phyloP scores from a whole-genome alignment of 92 coral and sea anemone species.

The Umimayanthus kanabou region DNA sequence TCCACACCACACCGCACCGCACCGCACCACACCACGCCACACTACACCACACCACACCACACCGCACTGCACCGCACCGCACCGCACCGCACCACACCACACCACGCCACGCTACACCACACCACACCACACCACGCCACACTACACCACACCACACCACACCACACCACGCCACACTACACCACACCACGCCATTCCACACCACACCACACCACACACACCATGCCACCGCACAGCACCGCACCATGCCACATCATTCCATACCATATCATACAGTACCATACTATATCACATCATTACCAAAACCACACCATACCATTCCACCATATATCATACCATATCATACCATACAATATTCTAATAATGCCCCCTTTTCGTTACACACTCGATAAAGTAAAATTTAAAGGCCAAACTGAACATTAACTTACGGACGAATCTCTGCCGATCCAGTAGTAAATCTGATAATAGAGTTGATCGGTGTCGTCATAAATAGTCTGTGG shows the following conservation, averaged over 20 bases:
- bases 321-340: no score
- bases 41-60: no score
- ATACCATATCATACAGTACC: not conserved
- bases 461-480: slow-evolving; percentile 92
- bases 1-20: no score
- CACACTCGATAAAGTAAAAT: no score
- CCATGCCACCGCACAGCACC: not conserved
- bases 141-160: not conserved
- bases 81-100: no score
- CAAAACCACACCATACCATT: no score
- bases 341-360: no score
- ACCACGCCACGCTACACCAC: no score
- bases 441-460: slow-evolving; percentile 98
- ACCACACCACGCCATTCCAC: not conserved
- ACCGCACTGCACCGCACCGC: no score
- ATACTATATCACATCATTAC: no score
- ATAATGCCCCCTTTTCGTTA: no score
- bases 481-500: slow-evolving; percentile 88
- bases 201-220: not conserved
- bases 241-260: not conserved
- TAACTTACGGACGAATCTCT: slow-evolving; percentile 86
- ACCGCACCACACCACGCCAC: no score
- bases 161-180: not conserved
- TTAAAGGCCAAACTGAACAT: not conserved
- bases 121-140: not conserved